A percentile compares a stretch with the other conserved stretches of the same genome.
Evolutionary conservation across 1,140 invertebrate species (phyloP).

Genomic region (Pogonus chalceus): DNA sequence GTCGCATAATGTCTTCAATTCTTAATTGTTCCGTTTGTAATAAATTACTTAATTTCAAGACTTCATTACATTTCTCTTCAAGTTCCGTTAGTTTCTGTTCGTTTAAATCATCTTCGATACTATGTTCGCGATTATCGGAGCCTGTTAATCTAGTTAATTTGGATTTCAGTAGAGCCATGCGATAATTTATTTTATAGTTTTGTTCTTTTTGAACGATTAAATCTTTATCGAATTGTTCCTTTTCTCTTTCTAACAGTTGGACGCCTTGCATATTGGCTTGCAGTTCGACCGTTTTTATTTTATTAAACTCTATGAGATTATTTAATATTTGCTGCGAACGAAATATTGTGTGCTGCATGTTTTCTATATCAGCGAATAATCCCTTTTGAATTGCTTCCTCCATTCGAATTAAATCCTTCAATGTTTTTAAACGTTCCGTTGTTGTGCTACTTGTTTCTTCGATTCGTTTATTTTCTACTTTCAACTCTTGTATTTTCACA

Average conservation of each 20-base stretch:
- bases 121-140: slow-evolving; percentile 26
- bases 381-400: slow-evolving; percentile 22
- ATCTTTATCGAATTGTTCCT: slow-evolving; percentile 24
- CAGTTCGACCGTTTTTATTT: slow-evolving; percentile 22
- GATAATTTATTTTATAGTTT: slow-evolving; percentile 32
- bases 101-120: slow-evolving; percentile 33
- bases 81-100: slow-evolving; percentile 37
- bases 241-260: slow-evolving; percentile 22
- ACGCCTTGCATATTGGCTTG: slow-evolving; percentile 13
- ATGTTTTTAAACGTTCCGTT: slow-evolving; percentile 20
- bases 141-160: slow-evolving; percentile 16
- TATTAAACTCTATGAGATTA: slow-evolving; percentile 18
- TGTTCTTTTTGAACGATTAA: slow-evolving; percentile 33
- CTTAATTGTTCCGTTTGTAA: slow-evolving; percentile 41
- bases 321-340: slow-evolving; percentile 20
- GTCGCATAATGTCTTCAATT: slow-evolving; percentile 43
- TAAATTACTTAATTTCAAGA: slow-evolving; percentile 32
- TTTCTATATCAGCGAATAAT: slow-evolving; percentile 20
- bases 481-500: slow-evolving; percentile 14
- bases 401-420: slow-evolving; percentile 24
- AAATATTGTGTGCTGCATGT: slow-evolving; percentile 22
- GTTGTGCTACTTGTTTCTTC: slow-evolving; percentile 18
- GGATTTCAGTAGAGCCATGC: slow-evolving; percentile 30
- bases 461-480: slow-evolving; percentile 15
- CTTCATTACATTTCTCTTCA: slow-evolving; percentile 32